A percentile compares a stretch with the other conserved stretches of the same genome.
Conservation (phyloP, 2,888 invertebrate genomes). For the Aporophyla nigra region DNA sequence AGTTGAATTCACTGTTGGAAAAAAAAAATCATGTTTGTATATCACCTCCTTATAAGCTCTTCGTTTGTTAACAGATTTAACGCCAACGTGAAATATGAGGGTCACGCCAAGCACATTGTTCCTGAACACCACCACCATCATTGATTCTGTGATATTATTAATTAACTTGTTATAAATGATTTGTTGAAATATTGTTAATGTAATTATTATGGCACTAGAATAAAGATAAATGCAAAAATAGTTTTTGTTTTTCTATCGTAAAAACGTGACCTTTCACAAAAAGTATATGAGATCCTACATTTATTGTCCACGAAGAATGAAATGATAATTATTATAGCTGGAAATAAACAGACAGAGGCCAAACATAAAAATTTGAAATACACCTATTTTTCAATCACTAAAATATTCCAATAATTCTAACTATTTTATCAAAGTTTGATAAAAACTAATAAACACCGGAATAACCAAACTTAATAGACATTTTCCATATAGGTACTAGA, state of each 20-base stretch:
- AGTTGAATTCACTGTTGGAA: background rate
- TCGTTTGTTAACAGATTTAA: constrained; percentile 29
- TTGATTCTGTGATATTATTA: constrained; percentile 37
- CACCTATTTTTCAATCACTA: background rate
- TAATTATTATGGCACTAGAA: constrained; percentile 23
- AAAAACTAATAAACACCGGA: background rate
- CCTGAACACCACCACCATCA: constrained; percentile 57
- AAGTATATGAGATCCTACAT: too few relatives aligned
- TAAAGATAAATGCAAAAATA: background rate
- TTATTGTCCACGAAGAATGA: too few relatives aligned
- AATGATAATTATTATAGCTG: background rate
- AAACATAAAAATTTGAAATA: background rate
- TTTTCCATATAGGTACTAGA: too few relatives aligned
- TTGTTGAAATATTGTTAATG: constrained; percentile 33
- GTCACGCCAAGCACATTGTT: constrained; percentile 62
- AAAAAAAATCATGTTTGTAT: background rate
- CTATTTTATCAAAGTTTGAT: background rate
- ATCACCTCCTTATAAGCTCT: background rate
- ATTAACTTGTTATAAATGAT: background rate
- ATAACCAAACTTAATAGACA: too few relatives aligned
- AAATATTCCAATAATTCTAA: background rate
- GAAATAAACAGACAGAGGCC: background rate
- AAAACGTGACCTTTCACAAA: too few relatives aligned
- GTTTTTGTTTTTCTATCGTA: background rate
- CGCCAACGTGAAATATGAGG: constrained; percentile 61